These are phyloP conservation scores for Pontoporia blainvillei DNA, from an alignment of 2,113 vertebrate genomes.

Conservation along the genomic window DNA sequence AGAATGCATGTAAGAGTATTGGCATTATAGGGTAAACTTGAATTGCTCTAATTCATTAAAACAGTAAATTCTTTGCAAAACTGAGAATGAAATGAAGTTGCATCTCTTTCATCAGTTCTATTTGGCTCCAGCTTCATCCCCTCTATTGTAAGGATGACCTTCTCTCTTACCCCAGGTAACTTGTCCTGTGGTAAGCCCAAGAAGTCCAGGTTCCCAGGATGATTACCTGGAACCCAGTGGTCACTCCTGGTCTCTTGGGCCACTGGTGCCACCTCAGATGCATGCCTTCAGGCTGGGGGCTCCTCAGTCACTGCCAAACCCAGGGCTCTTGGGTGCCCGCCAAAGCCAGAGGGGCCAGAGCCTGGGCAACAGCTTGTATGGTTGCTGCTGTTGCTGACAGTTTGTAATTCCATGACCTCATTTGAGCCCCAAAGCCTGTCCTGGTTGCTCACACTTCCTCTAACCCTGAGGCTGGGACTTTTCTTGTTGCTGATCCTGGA, in stretches of 20 bases:
- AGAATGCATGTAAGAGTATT: background rate
- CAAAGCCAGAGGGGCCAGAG: background rate
- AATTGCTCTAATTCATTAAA: background rate
- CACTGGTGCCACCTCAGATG: background rate
- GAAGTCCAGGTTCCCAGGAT: background rate
- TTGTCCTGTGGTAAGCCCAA: background rate
- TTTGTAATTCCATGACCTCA: background rate
- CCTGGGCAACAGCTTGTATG: background rate
- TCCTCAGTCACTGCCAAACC: background rate
- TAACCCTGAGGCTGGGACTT: background rate
- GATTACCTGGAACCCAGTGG: background rate
- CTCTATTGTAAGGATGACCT: background rate
- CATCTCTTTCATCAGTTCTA: background rate
- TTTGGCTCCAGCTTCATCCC: background rate
- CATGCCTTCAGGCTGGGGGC: background rate
- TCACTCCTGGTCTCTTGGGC: background rate
- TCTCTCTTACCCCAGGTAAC: background rate
- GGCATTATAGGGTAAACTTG: background rate
- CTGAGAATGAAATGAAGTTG: background rate
- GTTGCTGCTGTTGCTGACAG: background rate
- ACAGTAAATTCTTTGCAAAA: conserved; percentile 19
- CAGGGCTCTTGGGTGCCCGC: background rate
- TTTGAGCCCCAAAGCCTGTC: background rate
- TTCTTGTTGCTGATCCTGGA: background rate
- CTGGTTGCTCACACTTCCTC: background rate